Evolutionary conservation across 2,888 invertebrate species (phyloP).

Genomic region (Papilio elwesi): DNA sequence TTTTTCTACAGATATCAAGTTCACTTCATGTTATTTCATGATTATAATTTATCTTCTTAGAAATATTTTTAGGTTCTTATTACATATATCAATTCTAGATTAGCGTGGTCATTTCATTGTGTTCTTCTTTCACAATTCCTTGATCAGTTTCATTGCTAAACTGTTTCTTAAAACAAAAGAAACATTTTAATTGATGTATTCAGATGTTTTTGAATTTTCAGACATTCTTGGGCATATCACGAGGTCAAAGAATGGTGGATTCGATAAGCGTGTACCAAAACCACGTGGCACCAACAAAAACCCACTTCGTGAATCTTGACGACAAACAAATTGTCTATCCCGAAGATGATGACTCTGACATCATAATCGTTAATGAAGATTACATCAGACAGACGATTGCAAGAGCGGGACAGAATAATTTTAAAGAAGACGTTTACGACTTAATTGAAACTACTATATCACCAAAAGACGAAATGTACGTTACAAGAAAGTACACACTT

Average conservation of each 20-base stretch:
- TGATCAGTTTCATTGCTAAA: neutral
- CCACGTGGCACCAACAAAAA: constrained; percentile 65
- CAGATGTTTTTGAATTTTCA: constrained; percentile 94
- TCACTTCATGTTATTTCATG: too few relatives aligned
- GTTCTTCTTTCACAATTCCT: neutral
- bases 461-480: constrained; percentile 34
- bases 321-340: constrained; percentile 75
- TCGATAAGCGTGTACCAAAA: constrained; percentile 74
- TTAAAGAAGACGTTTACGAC: constrained; percentile 55
- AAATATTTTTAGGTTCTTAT: neutral
- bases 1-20: neutral
- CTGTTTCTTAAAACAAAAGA: constrained; percentile 38
- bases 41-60: neutral
- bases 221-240: constrained; percentile 86
- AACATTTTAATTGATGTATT: constrained; percentile 80
- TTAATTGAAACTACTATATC: constrained; percentile 52
- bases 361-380: constrained; percentile 78
- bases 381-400: constrained; percentile 63
- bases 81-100: neutral
- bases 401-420: constrained; percentile 55
- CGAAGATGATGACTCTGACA: constrained; percentile 75
- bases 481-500: neutral
- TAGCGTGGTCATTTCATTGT: neutral
- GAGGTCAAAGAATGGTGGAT: constrained; percentile 87
- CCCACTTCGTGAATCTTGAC: constrained; percentile 66